Evolutionary conservation across 1,140 invertebrate species (phyloP), one percentile per base, ranked within the genome.

Genomic region (Drosophila orosa): DNA sequence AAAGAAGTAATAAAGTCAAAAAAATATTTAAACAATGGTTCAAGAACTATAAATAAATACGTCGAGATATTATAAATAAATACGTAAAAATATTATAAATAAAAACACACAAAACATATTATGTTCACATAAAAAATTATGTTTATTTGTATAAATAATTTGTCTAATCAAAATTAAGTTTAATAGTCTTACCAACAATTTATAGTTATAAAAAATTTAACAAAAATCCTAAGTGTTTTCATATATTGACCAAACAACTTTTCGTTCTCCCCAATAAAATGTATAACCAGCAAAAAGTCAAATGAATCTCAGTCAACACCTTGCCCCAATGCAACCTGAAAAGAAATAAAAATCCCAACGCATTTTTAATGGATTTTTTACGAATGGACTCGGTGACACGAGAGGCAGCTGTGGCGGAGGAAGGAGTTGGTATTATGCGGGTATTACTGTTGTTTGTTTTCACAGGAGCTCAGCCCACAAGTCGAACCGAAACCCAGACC

Each of bases 381-480:
- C 47, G 29, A 55, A 67, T 75, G 55, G 37, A 33, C 12, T 37
- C 52, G 24, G 60, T 12, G 69, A 63, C 48, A 55, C 33, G 37
- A 13, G 15, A 15, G 33, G 13, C 3, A 19, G 37, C 5, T 24
- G 29, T 6, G 39, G 15, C 8, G 37, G 12, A 3, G 54, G 54
- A 25, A 5, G 31, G 37, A 39, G 55, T 57, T 22, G 52, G 74
- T 40, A 78, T 78, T 77, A 77, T 78, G 74, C 65, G 74, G 65
- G 74, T 37, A 78, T 78, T 78, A 78, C 75, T 78, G 74, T 71
- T 78, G 74, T 78, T 78, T 78, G 74, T 71, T 77, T 78, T 78
- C 65, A 77, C 74, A 77, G 74, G 58, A 71, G 68, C 68, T 69
- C 63, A 61, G 50, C 52, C 74, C 42, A 58, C 40, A 68, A 60